Percentiles rank a stretch among this genome's conserved stretches.
Conservation (phyloP, 23 tunicate genomes). For the Trididemnum nubilum region DNA sequence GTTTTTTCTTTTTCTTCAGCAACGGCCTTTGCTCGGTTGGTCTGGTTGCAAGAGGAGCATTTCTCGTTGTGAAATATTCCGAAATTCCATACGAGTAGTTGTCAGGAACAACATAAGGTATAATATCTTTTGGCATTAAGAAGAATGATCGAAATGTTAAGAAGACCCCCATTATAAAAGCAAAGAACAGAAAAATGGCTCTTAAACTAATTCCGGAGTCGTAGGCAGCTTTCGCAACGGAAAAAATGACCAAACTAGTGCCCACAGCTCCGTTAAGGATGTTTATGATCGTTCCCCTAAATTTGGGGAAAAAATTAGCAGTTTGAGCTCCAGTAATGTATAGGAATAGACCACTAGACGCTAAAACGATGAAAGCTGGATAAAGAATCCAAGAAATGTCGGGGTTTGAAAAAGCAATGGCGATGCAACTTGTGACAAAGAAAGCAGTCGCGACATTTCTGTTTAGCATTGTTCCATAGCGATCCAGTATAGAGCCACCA, state of each 20-base stretch:
- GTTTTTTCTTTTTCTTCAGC: neutral
- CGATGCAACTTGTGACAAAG: neutral
- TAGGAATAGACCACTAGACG: neutral
- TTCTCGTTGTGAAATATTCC: neutral
- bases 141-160: neutral
- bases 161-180: neutral
- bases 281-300: neutral
- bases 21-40: neutral
- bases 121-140: constrained; percentile 4
- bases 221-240: neutral
- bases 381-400: constrained; percentile 3
- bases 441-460: neutral
- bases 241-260: neutral
- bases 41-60: neutral
- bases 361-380: neutral
- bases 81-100: neutral
- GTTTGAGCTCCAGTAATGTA: neutral
- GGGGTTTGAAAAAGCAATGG: constrained; percentile 5
- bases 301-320: constrained; percentile 8
- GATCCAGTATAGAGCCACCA: neutral
- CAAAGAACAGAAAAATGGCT: neutral
- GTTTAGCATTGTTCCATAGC: neutral
- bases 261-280: neutral
- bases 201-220: neutral
- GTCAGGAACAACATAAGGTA: constrained; percentile 5